Base-by-base conservation (phyloP, 2,888 invertebrate genomes). In the Thysanoteuthis rhombus region DNA sequence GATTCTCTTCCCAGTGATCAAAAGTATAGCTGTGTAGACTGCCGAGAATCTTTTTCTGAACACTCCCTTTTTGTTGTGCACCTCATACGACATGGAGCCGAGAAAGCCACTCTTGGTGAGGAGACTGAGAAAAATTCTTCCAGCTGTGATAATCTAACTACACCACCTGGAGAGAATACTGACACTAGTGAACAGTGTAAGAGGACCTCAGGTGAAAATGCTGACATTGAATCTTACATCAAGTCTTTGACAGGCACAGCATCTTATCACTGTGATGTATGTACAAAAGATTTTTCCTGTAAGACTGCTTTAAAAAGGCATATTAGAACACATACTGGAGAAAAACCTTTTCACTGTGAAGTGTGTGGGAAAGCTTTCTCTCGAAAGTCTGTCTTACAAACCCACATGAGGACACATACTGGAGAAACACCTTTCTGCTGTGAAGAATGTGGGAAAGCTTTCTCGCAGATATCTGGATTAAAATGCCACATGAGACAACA, bases 271-370 rank as follows among this genome's bases (percentile, higher is more conserved):
- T 92, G 92, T 42, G 42, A 92, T 1, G 38, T 10, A 16, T 92
- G 92, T 32, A n/a, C 16, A n/a, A 42, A n/a, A 32, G 25, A 92
- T 40, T 40, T 92, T 92, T 42, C 42, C 25, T n/a, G 42, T 10
- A 42, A 42, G 5, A 38, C 92, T 32, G 92, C 36, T n/a, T 42
- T 92, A 12, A 92, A 92, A 42, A 42, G n/a, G 32, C 92, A 92
- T 32, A n/a, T 45, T 32, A 40, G 92, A 42, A 92, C n/a, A 32
- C 92, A 92, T 8, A 42, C n/a, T 42, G 92, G 40, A 19, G 92
- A 92, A n/a, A 92, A 92, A n/a, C 40, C 92, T 16, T 92, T 92
- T 19, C 40, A 92, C 10, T 92, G 92, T 42, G 92, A 92, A 28
- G n/a, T 5, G 4, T 92, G 92, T 25, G 45, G 42, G 3, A 42